phyloP scores from a whole-genome alignment of 2,113 vertebrate genomes.

The Recurvirostra avosetta region DNA sequence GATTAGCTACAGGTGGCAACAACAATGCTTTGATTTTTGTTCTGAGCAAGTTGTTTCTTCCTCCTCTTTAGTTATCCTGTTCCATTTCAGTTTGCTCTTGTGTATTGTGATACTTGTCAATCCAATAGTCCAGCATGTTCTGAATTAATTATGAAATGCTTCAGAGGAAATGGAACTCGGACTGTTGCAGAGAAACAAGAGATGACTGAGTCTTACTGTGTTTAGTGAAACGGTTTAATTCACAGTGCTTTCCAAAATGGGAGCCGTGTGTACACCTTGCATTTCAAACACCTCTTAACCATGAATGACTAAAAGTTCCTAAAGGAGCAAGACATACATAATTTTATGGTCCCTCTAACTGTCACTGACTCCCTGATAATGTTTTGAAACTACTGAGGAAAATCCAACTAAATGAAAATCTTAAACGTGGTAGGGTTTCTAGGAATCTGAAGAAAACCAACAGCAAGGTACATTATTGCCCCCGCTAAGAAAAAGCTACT shows the following conservation, averaged over 20 bases:
- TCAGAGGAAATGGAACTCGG: neutral
- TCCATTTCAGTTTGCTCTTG: neutral
- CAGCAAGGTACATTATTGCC: neutral
- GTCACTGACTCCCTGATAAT: neutral
- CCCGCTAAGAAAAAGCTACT: neutral
- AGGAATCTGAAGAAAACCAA: neutral
- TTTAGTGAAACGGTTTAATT: neutral
- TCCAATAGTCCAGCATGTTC: neutral
- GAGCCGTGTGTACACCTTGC: neutral
- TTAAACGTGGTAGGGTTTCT: neutral
- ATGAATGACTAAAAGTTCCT: neutral
- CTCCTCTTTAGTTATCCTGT: neutral
- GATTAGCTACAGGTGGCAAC: neutral
- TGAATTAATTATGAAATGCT: neutral
- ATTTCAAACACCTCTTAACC: neutral
- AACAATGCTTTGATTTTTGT: neutral
- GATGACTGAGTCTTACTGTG: neutral
- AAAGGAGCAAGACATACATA: neutral
- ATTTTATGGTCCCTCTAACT: neutral
- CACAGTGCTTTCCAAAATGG: neutral
- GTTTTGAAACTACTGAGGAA: neutral
- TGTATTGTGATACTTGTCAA: neutral
- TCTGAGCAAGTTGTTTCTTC: neutral
- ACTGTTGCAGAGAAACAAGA: neutral
- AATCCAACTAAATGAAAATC: neutral